Evolutionary conservation across 2,113 vertebrate genomes (phyloP), one percentile per base, ranked within the genome.

Genomic region (Gambusia affinis): DNA sequence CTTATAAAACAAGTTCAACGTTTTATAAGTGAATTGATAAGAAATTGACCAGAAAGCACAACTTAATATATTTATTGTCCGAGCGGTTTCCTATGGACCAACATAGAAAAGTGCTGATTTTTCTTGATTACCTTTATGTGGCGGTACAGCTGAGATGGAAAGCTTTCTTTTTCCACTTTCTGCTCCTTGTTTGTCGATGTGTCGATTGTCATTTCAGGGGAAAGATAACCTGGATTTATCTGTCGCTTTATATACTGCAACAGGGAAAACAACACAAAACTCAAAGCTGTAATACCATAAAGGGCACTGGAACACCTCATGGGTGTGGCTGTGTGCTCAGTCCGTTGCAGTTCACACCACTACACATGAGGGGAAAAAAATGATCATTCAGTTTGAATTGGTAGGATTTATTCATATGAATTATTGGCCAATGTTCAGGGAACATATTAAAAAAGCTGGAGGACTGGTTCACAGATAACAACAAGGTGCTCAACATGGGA

Each of bases 91-190:
- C 24, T 57, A n/a, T 57, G 8, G 51, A n/a, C 10, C 6, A 24
- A 57, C 3, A 57, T 8, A 57, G 22, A n/a, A 57, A 57, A n/a
- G 51, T 57, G 12, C 12, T 30, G 67, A 30, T 68, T 17, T 8
- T 39, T 63, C 37, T 72, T 12, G 3, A 61, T 39, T 87, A 99
- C 98, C 97, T 98, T 99, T 91, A 99, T 98, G 85, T 98, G 98
- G 47, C 97, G 96, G 89, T 95, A 97, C 70, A 99, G 93, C 79
- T 99, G 97, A 0, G 98, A 98, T 30, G 98, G 98, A 86, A 95
- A 99, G 77, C 95, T 96, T 66, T 99, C 98, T 70, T 98, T 88
- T 62, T 82, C 96, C 8, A 94, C 94, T 0, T 95, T 95, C 89
- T 95, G 97, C 64, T 97, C 96, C 93, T 97, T 98, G 75, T 95